A percentile compares a stretch with the other conserved stretches of the same genome.
Conservation (phyloP, 2,888 invertebrate species). For the Cryptosula pallasiana region DNA sequence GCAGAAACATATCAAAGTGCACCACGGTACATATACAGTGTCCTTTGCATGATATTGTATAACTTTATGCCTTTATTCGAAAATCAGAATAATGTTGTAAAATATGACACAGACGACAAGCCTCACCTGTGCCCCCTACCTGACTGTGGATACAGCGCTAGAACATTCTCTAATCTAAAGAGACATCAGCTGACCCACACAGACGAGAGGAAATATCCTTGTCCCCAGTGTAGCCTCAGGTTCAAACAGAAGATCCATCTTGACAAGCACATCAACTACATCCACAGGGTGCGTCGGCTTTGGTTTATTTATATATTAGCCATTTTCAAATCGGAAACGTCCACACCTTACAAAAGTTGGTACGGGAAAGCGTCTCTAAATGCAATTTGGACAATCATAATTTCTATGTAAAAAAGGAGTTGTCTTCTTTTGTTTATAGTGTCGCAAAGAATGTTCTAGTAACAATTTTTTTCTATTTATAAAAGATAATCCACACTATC, state of each 20-base stretch:
- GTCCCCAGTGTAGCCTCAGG: slow-evolving; percentile 36
- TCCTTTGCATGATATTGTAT: background rate
- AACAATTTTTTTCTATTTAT: too few relatives aligned
- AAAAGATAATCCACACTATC: too few relatives aligned
- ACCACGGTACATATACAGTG: background rate
- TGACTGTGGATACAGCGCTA: background rate
- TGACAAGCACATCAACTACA: slow-evolving; percentile 45
- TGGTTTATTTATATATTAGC: too few relatives aligned
- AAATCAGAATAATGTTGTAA: background rate
- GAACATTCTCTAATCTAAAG: slow-evolving; percentile 47
- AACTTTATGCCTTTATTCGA: background rate
- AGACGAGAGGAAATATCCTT: slow-evolving; percentile 38
- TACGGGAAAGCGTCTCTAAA: too few relatives aligned
- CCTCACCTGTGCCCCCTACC: slow-evolving; percentile 7
- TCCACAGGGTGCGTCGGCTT: slow-evolving; percentile 45
- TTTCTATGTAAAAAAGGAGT: too few relatives aligned
- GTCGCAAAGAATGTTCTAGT: too few relatives aligned
- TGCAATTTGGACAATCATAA: too few relatives aligned
- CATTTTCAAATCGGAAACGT: too few relatives aligned
- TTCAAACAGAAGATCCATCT: slow-evolving; percentile 51
- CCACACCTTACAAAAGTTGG: too few relatives aligned
- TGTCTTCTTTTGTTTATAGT: too few relatives aligned
- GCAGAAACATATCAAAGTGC: background rate
- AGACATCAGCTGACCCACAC: slow-evolving; percentile 45
- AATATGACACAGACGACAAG: background rate